Evolutionary conservation across 2,113 vertebrate species (phyloP).

Genomic region (Crotophaga sulcirostris): DNA sequence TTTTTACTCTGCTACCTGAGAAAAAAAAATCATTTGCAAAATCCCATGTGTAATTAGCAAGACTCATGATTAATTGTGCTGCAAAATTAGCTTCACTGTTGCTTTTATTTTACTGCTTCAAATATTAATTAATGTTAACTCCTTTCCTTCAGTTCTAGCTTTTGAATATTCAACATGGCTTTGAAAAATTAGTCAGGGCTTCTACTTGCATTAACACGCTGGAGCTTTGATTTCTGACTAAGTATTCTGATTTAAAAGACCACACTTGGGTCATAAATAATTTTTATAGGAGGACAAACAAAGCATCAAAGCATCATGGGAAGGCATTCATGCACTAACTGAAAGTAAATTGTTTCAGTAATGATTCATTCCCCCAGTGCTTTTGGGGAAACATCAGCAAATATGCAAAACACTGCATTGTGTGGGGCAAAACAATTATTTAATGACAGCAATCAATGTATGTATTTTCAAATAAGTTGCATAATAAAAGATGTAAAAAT

Average conservation of each 20-base stretch:
- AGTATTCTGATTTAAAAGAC: constrained; percentile 88
- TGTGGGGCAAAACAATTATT: constrained; percentile 68
- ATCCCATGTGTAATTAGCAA: constrained; percentile 99
- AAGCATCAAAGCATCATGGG: constrained; percentile 85
- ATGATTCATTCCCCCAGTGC: constrained; percentile 84
- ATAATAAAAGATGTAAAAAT: neutral
- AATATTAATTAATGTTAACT: constrained; percentile 99
- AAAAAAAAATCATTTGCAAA: constrained; percentile 97
- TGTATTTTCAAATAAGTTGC: constrained; percentile 52
- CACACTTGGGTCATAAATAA: constrained; percentile 92
- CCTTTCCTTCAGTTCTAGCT: constrained; percentile 87
- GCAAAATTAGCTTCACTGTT: constrained; percentile 99
- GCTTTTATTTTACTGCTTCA: constrained; percentile 98
- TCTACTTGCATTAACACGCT: constrained; percentile 82
- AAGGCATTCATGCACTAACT: constrained; percentile 86
- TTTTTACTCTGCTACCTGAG: constrained; percentile 94
- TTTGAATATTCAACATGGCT: constrained; percentile 95
- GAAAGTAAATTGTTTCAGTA: constrained; percentile 91
- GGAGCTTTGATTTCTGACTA: constrained; percentile 88
- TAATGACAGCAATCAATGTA: constrained; percentile 39
- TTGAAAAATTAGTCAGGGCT: constrained; percentile 90
- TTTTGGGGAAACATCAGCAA: constrained; percentile 82
- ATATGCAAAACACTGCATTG: constrained; percentile 82
- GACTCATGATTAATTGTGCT: constrained; percentile 99
- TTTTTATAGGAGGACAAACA: constrained; percentile 91